A percentile compares a stretch with the other conserved stretches of the same genome.
These are phyloP conservation scores for Macquaria australasica DNA, from an alignment of 2,113 vertebrate genomes.

Conservation along the genomic window DNA sequence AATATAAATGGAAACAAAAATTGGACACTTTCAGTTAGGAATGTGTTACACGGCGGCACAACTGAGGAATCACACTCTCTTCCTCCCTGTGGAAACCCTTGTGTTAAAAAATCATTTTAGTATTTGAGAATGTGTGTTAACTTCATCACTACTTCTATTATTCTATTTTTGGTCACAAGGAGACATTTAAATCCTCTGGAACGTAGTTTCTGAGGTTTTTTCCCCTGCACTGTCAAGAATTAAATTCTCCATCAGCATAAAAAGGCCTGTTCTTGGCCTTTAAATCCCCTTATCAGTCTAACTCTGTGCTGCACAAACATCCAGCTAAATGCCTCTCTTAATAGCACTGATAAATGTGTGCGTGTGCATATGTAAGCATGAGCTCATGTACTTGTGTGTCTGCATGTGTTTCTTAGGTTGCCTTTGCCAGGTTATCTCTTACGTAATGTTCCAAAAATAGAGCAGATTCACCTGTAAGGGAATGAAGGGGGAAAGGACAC, in stretches of 20 bases:
- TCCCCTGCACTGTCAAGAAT: conserved; percentile 6
- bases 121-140: background rate
- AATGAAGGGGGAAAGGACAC: conserved; percentile 30
- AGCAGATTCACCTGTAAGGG: conserved; percentile 67
- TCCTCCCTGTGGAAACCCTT: background rate
- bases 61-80: background rate
- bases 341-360: conserved; percentile 5
- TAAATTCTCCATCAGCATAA: conserved; percentile 31
- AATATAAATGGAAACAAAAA: background rate
- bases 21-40: background rate
- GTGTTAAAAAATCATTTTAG: background rate
- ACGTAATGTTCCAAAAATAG: conserved; percentile 70
- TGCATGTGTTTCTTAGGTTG: conserved; percentile 46
- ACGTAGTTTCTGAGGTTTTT: background rate
- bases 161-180: conserved; percentile 13
- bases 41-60: background rate
- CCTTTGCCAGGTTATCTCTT: conserved; percentile 62
- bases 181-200: conserved; percentile 23
- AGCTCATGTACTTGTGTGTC: conserved; percentile 17
- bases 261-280: conserved; percentile 22
- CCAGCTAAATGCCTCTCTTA: conserved; percentile 22
- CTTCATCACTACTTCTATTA: background rate
- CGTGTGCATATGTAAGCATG: background rate
- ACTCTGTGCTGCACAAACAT: conserved; percentile 30
- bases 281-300: conserved; percentile 41